Evolutionary conservation across 2,888 invertebrate species (phyloP).

Genomic region (Sisyra nigra): DNA sequence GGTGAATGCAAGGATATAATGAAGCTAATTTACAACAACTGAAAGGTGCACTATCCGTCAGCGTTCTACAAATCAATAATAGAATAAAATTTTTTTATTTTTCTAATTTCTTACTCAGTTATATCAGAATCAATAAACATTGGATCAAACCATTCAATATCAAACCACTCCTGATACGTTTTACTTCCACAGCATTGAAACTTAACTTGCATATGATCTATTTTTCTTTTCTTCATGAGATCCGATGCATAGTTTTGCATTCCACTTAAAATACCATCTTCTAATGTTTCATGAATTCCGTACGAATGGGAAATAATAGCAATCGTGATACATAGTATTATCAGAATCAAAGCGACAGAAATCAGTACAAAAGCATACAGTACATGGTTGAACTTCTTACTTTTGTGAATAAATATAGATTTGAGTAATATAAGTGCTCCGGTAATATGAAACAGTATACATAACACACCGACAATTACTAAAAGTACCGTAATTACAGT

Average conservation of each 20-base stretch:
- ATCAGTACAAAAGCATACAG: slow-evolving; percentile 17
- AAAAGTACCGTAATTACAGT: slow-evolving; percentile 18
- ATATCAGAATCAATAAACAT: slow-evolving; percentile 14
- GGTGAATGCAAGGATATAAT: slow-evolving; percentile 40
- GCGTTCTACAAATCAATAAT: no score
- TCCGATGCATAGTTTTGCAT: slow-evolving; percentile 39
- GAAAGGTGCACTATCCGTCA: slow-evolving; percentile 38
- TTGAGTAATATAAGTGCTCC: slow-evolving; percentile 17
- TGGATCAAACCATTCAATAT: slow-evolving; percentile 36
- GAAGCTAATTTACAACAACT: slow-evolving; percentile 42
- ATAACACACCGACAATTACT: slow-evolving; percentile 14
- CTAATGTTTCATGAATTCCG: slow-evolving; percentile 17
- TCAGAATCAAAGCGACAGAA: slow-evolving; percentile 13
- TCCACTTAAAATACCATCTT: slow-evolving; percentile 37
- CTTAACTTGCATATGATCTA: slow-evolving; percentile 41
- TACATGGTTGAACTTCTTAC: slow-evolving; percentile 15
- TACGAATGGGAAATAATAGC: slow-evolving; percentile 19
- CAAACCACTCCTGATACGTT: slow-evolving; percentile 44
- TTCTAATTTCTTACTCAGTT: background rate
- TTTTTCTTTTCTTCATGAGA: slow-evolving; percentile 33
- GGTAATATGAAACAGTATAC: slow-evolving; percentile 14
- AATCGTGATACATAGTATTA: slow-evolving; percentile 15
- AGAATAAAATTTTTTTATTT: no score
- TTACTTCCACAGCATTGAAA: slow-evolving; percentile 46
- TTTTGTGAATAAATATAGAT: slow-evolving; percentile 15